Conservation (phyloP, 2,888 invertebrate species). For the Xanthostigma xanthostigma region DNA sequence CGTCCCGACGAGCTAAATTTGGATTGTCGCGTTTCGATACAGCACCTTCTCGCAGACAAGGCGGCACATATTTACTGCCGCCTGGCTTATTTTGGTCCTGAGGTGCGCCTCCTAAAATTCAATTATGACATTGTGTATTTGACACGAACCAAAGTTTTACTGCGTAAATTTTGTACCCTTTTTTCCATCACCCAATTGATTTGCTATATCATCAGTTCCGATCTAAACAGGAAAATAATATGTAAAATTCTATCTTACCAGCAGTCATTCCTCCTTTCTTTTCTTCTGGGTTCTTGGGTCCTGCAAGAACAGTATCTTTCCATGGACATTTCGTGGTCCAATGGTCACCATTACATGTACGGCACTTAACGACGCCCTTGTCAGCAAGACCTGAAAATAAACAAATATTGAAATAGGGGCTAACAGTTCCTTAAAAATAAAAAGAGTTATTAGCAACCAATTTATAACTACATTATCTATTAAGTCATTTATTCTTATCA, state of each 20-base stretch:
- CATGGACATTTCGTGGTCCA: conserved; percentile 98
- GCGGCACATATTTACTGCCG: conserved; percentile 71
- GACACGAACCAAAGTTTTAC: background rate
- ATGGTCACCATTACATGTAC: conserved; percentile 89
- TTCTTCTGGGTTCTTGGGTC: conserved; percentile 42
- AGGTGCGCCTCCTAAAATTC: background rate
- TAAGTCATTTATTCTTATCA: no score
- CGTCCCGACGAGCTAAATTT: conserved; percentile 53
- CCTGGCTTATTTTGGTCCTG: conserved; percentile 22
- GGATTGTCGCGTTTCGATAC: conserved; percentile 53
- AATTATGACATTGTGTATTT: background rate
- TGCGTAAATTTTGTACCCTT: background rate
- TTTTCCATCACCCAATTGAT: background rate
- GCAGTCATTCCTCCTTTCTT: conserved; percentile 28
- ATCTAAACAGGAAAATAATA: conserved; percentile 7
- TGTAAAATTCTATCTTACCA: conserved; percentile 6
- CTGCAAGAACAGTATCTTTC: conserved; percentile 74
- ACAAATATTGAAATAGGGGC: background rate
- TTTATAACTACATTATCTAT: no score
- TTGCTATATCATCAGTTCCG: conserved; percentile 10
- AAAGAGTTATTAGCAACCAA: no score
- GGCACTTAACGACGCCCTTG: conserved; percentile 68
- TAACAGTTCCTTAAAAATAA: conserved; percentile 1
- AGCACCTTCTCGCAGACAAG: conserved; percentile 72
- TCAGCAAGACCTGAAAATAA: conserved; percentile 27